Evolutionary conservation across 2,113 vertebrate genomes (phyloP), one percentile per base, ranked within the genome.

Genomic region (Varanus salvator): DNA sequence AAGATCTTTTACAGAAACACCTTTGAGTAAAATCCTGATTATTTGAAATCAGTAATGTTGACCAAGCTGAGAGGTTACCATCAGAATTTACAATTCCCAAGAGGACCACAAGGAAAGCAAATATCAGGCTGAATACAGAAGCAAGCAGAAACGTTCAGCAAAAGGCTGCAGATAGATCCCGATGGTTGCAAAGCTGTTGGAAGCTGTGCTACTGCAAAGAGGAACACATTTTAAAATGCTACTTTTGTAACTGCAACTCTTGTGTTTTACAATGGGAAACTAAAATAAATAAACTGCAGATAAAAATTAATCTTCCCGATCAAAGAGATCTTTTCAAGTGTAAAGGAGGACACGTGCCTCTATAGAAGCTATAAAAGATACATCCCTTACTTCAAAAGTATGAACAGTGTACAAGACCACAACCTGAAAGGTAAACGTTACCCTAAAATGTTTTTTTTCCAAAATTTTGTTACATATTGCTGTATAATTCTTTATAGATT

Each of bases 241-340:
- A 82, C 89, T 85, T 64, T 85, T 54, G 5, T 87, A 68, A 86
- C 34, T 29, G 34, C 69, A 80, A 85, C 76, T 92, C 66, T 57
- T 38, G 8, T 48, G 17, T 25, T 48, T 64, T 68, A 0, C 27
- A 90, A 85, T 48, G 84, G 90, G 92, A 89, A 95, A 88, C 89
- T 54, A 86, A 85, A 90, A 92, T 84, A 90, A 86, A 85, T 83
- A 91, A 85, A 90, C 54, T 23, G 90, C 94, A 87, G 78, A 90
- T 25, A 89, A 89, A 75, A 84, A 48, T 92, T 71, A 89, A 88
- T 48, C 77, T 60, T 94, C 82, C 92, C 91, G 89, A 88, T 91
- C 93, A 66, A 92, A 92, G 92, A 93, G 71, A 89, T 54, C 95
- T 89, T 91, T 93, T 95, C 93, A 96, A 96, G 96, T 94, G 94